These are phyloP conservation scores for Nomada fucata DNA, from an alignment of 2,888 invertebrate genomes.

Conservation along the genomic window DNA sequence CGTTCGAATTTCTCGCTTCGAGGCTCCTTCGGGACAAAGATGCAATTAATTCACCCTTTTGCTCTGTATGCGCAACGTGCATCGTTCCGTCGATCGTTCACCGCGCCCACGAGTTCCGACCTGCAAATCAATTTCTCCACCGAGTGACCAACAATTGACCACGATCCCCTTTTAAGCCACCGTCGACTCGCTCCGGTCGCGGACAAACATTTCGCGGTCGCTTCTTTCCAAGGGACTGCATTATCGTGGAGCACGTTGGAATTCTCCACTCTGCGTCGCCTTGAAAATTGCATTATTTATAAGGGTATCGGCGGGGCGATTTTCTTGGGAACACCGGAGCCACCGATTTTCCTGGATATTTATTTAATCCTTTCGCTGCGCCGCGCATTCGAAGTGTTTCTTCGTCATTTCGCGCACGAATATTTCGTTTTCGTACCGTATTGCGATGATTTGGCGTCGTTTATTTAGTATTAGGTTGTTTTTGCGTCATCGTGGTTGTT, in stretches of 20 bases:
- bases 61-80: conserved; percentile 46
- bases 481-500: too few species aligned
- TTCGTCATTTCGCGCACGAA: background rate
- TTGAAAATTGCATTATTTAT: conserved; percentile 60
- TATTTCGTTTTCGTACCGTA: background rate
- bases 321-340: conserved; percentile 31
- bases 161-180: background rate
- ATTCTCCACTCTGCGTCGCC: conserved; percentile 45
- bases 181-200: too few species aligned
- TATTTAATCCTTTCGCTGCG: background rate
- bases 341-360: conserved; percentile 5
- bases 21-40: background rate
- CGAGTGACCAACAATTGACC: conserved; percentile 52
- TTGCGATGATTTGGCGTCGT: background rate
- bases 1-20: conserved; percentile 12
- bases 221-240: conserved; percentile 23
- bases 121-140: conserved; percentile 54
- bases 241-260: conserved; percentile 53
- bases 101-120: conserved; percentile 45
- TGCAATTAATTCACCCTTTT: conserved; percentile 48
- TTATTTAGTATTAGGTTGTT: too few species aligned
- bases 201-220: conserved; percentile 47
- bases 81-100: conserved; percentile 55
- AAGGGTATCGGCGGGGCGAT: conserved; percentile 42
- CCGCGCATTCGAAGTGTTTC: background rate